Evolutionary conservation across 2,888 invertebrate genomes (phyloP), one percentile per base, ranked within the genome.

Genomic region (Chydorus sphaericus): DNA sequence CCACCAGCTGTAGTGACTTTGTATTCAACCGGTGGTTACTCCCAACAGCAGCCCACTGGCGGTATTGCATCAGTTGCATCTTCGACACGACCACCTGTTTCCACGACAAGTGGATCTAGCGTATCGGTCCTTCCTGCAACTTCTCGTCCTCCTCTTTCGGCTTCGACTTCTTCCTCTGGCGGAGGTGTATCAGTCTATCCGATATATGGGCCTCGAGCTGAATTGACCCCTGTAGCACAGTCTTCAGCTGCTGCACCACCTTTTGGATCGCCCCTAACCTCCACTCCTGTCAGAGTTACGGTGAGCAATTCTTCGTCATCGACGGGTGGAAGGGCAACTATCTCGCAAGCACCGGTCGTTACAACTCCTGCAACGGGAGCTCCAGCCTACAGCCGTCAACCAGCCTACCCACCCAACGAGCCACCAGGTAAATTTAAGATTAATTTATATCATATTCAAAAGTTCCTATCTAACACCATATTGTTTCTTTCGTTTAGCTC

Each of bases 231-330:
- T 59, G 31, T 52, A 58, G 48, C 56, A 44, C 16, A 58, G 57
- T 38, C 61, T 59, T 58, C 61, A 58, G 48, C 58, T 60, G 49
- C 39, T 57, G 49, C 57, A 20, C 29, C 62, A 62, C 37, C 44
- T 48, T 29, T 18, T 57, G 18, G 60, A 60, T 38, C 60, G 59
- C 39, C 60, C 14, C 4, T 38, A 56, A 39, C 52, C 50, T 11
- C 54, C 55, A 16, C 60, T 58, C 48, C 52, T 59, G 10, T 48
- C 57, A 14, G 60, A 60, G 52, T 61, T 59, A 54, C 61, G 58
- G 37, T 56, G 59, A 36, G 54, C 49, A 23, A 58, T 20, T 14
- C 30, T 28, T 30, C 54, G 39, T 39, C 28, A 14, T 44, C 39
- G n/a, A 54, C 54, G 26, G 28, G 44, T 44, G 26, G n/a, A n/a